A percentile compares a stretch with the other conserved stretches of the same genome.
These are phyloP conservation scores for Picus viridis DNA, from an alignment of 2,797 vertebrate species.

Conservation along the genomic window DNA sequence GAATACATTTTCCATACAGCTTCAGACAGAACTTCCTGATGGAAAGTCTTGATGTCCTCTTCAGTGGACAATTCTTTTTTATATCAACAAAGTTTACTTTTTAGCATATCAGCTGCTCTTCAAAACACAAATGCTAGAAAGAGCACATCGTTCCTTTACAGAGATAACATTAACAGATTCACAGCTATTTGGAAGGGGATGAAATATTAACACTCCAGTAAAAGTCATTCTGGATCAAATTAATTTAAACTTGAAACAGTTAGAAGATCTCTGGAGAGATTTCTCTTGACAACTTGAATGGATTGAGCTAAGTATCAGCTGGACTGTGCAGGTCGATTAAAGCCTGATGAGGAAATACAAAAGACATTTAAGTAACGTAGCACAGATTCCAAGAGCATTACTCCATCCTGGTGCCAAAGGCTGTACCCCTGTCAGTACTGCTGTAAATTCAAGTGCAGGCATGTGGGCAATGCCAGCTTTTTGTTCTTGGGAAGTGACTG, in stretches of 20 bases:
- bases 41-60: not conserved
- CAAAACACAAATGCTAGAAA: not conserved
- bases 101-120: not conserved
- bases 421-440: not conserved
- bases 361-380: conserved; percentile 1
- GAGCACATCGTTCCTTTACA: not conserved
- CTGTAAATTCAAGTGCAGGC: conserved; percentile 8
- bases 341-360: conserved; percentile 27
- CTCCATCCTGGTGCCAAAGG: conserved; percentile 17
- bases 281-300: not conserved
- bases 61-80: not conserved
- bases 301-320: not conserved
- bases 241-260: not conserved
- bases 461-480: not conserved
- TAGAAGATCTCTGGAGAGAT: conserved; percentile 11
- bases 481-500: not conserved
- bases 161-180: not conserved
- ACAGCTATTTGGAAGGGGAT: not conserved
- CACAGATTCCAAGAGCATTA: not conserved
- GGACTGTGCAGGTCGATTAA: not conserved
- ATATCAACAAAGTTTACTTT: not conserved
- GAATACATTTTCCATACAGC: not conserved
- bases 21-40: not conserved
- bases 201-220: not conserved
- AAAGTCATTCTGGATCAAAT: not conserved